These are phyloP conservation scores for Leuciscus waleckii DNA, from an alignment of 2,797 vertebrate species.

Conservation along the genomic window DNA sequence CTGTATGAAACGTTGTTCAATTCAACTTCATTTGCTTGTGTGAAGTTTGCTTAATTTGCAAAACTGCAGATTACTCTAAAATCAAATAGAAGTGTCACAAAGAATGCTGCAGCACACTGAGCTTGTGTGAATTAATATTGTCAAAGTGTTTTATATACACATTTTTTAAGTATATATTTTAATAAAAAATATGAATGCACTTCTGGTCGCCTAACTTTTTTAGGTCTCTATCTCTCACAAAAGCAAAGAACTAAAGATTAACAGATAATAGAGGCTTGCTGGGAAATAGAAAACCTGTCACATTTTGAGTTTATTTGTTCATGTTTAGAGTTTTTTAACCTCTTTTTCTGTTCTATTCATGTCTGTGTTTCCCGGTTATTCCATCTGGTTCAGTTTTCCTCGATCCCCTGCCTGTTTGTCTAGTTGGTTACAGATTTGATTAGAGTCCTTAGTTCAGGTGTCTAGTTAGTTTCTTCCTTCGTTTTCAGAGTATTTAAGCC, in stretches of 20 bases:
- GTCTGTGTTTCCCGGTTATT: too few species aligned
- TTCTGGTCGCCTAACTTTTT: constrained; percentile 1
- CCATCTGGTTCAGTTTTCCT: too few species aligned
- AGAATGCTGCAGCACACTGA: constrained; percentile 48
- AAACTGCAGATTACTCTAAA: constrained; percentile 58
- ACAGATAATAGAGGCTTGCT: not conserved
- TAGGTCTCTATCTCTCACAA: not conserved
- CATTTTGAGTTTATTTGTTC: too few species aligned
- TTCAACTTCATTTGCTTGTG: constrained; percentile 51
- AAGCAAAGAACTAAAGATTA: not conserved
- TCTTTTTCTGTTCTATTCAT: too few species aligned
- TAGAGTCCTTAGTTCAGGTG: too few species aligned
- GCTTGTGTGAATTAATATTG: constrained; percentile 61
- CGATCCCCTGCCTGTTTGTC: too few species aligned
- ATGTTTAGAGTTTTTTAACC: too few species aligned
- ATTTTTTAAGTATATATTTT: constrained; percentile 91
- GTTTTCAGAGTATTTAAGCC: too few species aligned
- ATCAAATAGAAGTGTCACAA: constrained; percentile 33
- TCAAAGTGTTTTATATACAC: constrained; percentile 88
- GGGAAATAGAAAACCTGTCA: not conserved
- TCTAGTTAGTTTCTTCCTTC: too few species aligned
- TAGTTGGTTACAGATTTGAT: too few species aligned
- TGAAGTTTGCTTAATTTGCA: constrained; percentile 52
- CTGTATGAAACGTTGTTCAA: constrained; percentile 19
- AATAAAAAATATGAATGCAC: constrained; percentile 73